A percentile compares a stretch with the other conserved stretches of the same genome.
Conservation (phyloP, 2,113 vertebrate genomes). For the Menidia beryllina region DNA sequence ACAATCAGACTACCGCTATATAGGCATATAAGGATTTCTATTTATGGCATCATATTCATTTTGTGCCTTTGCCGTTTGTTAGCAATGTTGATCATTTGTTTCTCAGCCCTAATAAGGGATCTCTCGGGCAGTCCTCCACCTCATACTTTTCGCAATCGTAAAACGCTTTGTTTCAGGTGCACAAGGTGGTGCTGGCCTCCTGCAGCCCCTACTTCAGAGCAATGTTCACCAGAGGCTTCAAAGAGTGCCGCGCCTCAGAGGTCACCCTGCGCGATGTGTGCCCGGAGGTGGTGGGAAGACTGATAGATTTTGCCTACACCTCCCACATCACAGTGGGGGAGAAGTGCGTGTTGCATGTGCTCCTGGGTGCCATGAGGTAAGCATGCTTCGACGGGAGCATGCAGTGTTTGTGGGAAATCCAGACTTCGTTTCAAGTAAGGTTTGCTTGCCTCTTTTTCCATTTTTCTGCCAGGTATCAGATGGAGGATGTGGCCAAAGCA, state of each 20-base stretch:
- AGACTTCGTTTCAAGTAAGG: not conserved
- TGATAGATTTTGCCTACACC: slow-evolving; percentile 88
- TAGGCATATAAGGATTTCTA: not conserved
- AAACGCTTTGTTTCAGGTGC: slow-evolving; percentile 67
- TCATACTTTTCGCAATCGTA: not conserved
- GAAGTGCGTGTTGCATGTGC: slow-evolving; percentile 83
- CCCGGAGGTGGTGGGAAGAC: slow-evolving; percentile 82
- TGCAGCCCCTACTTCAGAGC: slow-evolving; percentile 87
- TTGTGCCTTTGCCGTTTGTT: not conserved
- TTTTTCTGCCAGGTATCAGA: slow-evolving; percentile 74
- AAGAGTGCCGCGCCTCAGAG: slow-evolving; percentile 81
- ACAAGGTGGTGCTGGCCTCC: slow-evolving; percentile 85
- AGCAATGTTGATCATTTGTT: not conserved
- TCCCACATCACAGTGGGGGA: slow-evolving; percentile 85
- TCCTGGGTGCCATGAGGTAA: slow-evolving; percentile 84
- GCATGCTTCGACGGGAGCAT: not conserved
- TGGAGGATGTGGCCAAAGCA: slow-evolving; percentile 84
- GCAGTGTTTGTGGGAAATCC: not conserved
- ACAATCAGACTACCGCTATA: not conserved
- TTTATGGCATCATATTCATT: not conserved
- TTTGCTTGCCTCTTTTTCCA: no score
- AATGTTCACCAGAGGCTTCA: slow-evolving; percentile 88
- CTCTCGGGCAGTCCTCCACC: not conserved
- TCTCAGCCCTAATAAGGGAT: not conserved
- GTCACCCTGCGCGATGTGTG: slow-evolving; percentile 83